Evolutionary conservation across 2,797 vertebrate species (phyloP), one percentile per base, ranked within the genome.

Genomic region (Oreochromis mossambicus): DNA sequence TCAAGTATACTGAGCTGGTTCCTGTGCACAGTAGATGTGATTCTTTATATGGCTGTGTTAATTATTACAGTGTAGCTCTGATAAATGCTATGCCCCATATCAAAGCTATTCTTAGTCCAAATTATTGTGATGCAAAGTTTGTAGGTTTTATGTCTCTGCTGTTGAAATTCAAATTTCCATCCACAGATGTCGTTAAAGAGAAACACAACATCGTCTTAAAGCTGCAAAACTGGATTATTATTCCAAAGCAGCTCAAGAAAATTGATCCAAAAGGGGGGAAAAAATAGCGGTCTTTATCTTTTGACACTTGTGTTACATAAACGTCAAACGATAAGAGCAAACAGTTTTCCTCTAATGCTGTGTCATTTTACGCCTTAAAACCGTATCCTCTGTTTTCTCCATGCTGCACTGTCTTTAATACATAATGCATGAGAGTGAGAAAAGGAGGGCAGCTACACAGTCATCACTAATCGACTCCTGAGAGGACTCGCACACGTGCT

Each of bases 401-500:
- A 12, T 7, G 61, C 83, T 84, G 85, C 84, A 58, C 63, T 19
- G 73, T 66, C 79, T 86, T 77, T 82, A 43, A 87, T 93, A 21
- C 90, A 88, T 94, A 87, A 94, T 92, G 84, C 58, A 94, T 88
- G 88, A 92, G 86, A 87, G 83, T 5, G 52, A 73, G 81, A 80
- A 38, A 43, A 66, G 81, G 79, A 55, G 66, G 56, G 63, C 75
- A 34, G 34, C 85, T 87, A 24, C 82, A 84, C 77, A 87, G 92
- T 93, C 86, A 92, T 88, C 90, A 7, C 56, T 86, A 83, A 88
- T 84, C 77, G 81, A 83, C 82, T 86, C 76, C 79, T 43, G 83
- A 56, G 68, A 81, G 29, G 83, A 87, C 41, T 78, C 80, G 76
- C 70, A 81, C 84, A 79, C 78, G 66, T 83, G 83, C 79, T 80